Conservation (phyloP, 2,113 vertebrate species). For the Rattus rattus region DNA sequence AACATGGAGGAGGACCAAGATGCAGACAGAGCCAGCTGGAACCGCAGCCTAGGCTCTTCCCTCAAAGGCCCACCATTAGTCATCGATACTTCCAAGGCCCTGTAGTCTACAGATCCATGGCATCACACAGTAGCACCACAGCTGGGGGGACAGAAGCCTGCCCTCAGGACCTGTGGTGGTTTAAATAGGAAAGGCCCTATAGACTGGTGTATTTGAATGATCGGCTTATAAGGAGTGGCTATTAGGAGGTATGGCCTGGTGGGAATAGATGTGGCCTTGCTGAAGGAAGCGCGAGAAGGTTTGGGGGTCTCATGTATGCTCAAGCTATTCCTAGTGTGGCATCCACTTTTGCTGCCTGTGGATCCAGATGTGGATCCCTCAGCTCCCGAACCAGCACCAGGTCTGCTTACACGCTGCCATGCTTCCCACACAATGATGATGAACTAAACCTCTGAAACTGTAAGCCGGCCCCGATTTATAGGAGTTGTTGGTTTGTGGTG, state of each 20-base stretch:
- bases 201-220: background rate
- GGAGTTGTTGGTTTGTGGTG: no score
- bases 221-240: background rate
- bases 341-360: background rate
- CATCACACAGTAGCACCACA: background rate
- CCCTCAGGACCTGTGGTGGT: background rate
- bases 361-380: background rate
- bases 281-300: background rate
- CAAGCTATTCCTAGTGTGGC: background rate
- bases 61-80: background rate
- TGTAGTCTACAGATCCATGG: background rate
- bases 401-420: no score
- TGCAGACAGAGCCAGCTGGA: background rate
- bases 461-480: no score
- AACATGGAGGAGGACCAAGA: background rate
- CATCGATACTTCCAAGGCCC: background rate
- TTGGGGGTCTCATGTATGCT: background rate
- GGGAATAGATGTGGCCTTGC: background rate
- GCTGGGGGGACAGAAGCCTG: background rate
- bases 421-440: no score
- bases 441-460: no score
- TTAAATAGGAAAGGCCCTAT: background rate
- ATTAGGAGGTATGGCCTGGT: background rate
- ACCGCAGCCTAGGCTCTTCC: background rate
- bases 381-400: no score